Conservation (phyloP, 2,113 vertebrate species). For the Mastomys natalensis region DNA sequence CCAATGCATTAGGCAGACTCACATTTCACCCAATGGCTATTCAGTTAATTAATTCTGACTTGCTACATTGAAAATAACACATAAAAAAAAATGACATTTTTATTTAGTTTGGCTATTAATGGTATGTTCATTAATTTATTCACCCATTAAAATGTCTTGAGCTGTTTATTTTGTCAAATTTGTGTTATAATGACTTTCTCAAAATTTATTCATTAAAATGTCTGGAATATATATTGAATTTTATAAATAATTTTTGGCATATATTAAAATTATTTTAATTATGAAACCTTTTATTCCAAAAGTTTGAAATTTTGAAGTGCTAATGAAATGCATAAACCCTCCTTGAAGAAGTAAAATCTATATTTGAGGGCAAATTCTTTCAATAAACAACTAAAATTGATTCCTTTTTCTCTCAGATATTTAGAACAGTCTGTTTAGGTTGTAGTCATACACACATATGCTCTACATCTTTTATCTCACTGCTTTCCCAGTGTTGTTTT, state of each 20-base stretch:
- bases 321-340: constrained; percentile 1
- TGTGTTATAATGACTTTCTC: not conserved
- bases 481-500: not conserved
- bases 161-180: not conserved
- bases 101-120: not conserved
- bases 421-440: not conserved
- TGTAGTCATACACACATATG: not conserved
- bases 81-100: not conserved
- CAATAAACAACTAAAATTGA: no score
- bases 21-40: not conserved
- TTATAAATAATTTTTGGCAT: constrained; percentile 2
- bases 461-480: not conserved
- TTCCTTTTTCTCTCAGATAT: not conserved
- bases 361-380: no score
- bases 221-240: constrained; percentile 35
- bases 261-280: not conserved
- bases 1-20: not conserved
- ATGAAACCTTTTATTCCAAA: not conserved
- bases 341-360: not conserved
- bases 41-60: not conserved
- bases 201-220: constrained; percentile 30
- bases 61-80: not conserved
- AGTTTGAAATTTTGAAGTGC: not conserved
- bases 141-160: not conserved
- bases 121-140: not conserved